Conservation (phyloP, 1,140 invertebrate species). For the Lanistes nyassanus region DNA sequence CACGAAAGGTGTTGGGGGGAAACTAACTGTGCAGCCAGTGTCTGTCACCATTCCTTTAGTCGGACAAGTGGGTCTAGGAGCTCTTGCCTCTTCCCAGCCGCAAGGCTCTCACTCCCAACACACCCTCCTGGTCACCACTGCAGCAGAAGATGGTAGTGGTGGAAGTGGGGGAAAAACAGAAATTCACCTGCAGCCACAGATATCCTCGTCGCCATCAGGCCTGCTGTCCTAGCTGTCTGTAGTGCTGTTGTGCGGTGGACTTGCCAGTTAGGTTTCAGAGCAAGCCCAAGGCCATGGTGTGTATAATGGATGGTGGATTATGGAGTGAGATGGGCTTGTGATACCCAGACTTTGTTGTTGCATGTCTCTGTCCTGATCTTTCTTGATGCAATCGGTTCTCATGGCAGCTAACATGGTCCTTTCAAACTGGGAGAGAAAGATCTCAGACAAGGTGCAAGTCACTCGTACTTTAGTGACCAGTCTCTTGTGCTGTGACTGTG, state of each 20-base stretch:
- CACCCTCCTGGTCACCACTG: constrained; percentile 47
- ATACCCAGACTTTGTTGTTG: neutral
- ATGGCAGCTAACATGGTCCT: neutral
- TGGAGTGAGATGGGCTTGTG: neutral
- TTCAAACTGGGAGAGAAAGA: too few species aligned
- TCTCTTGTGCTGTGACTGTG: too few species aligned
- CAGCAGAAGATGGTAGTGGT: constrained; percentile 19
- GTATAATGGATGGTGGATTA: neutral
- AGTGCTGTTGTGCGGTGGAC: neutral
- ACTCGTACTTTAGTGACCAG: too few species aligned
- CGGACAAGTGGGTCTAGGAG: constrained; percentile 37
- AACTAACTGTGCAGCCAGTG: constrained; percentile 51
- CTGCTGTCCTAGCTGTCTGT: constrained; percentile 35
- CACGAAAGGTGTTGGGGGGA: constrained; percentile 45
- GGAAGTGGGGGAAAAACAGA: constrained; percentile 30
- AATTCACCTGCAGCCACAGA: constrained; percentile 37
- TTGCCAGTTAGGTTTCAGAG: neutral
- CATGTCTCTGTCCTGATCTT: neutral
- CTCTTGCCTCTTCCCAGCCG: constrained; percentile 31
- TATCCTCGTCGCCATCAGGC: constrained; percentile 31
- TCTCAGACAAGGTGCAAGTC: too few species aligned
- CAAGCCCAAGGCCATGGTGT: neutral
- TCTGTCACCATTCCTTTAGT: constrained; percentile 55
- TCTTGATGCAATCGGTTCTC: neutral
- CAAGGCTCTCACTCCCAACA: constrained; percentile 40